A percentile compares a stretch with the other conserved stretches of the same genome.
These are phyloP conservation scores for Synergus itoensis DNA, from an alignment of 2,888 invertebrate species.

Conservation along the genomic window DNA sequence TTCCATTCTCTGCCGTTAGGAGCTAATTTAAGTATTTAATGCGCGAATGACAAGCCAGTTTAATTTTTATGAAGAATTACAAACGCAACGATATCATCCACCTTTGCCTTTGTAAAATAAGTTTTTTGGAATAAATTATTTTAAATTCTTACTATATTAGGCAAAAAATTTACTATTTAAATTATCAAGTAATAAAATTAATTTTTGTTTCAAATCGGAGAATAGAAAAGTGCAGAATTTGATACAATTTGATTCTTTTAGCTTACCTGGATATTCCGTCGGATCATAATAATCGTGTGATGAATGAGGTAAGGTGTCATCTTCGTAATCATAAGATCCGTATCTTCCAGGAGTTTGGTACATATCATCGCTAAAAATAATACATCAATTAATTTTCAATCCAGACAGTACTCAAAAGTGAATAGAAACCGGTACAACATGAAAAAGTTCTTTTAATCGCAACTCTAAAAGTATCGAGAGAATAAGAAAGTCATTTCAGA, in stretches of 20 bases:
- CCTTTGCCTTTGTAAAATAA: slow-evolving; percentile 14
- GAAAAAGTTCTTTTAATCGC: neutral
- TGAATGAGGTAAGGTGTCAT: slow-evolving; percentile 72
- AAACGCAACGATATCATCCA: slow-evolving; percentile 23
- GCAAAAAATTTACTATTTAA: neutral
- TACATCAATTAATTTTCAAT: slow-evolving; percentile 8
- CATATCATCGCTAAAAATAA: slow-evolving; percentile 65
- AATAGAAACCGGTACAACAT: neutral
- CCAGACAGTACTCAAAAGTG: neutral
- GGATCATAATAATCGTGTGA: slow-evolving; percentile 79
- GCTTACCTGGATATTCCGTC: slow-evolving; percentile 78
- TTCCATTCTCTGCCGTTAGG: neutral
- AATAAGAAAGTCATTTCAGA: slow-evolving; percentile 14
- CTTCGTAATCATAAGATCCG: slow-evolving; percentile 73
- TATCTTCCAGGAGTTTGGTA: slow-evolving; percentile 67
- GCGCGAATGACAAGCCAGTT: slow-evolving; percentile 39
- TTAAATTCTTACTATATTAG: neutral
- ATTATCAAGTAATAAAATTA: neutral
- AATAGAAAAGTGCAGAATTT: neutral
- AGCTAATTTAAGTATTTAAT: neutral
- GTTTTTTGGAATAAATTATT: neutral
- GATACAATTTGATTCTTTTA: slow-evolving; percentile 37
- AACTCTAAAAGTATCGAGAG: neutral
- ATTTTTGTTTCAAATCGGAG: neutral
- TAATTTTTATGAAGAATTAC: slow-evolving; percentile 20